Evolutionary conservation across 2,113 vertebrate species (phyloP).

Genomic region (Sterrhoptilus dennistouni): DNA sequence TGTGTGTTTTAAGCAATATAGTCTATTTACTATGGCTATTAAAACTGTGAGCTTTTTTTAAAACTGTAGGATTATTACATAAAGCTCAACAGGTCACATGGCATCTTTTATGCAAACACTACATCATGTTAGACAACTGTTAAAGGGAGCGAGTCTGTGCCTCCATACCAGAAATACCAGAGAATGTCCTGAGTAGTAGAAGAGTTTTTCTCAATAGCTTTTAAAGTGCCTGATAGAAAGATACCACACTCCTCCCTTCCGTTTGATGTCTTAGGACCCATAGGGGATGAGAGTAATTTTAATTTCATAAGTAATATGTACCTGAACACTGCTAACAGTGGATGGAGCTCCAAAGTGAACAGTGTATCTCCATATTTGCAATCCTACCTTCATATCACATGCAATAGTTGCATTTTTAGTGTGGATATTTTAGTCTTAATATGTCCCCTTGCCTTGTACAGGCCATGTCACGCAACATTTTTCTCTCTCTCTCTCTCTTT

Average conservation of each 20-base stretch:
- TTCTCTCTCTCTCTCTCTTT: fast-evolving
- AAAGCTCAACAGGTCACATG: not conserved
- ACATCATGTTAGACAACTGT: not conserved
- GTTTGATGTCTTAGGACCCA: not conserved
- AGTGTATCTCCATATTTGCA: not conserved
- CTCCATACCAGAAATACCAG: not conserved
- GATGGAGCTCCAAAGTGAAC: not conserved
- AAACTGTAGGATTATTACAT: not conserved
- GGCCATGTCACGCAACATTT: fast-evolving
- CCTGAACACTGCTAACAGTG: not conserved
- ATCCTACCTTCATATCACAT: not conserved
- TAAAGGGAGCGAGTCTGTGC: not conserved
- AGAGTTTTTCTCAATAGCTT: not conserved
- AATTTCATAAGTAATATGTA: not conserved
- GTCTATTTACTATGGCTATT: not conserved
- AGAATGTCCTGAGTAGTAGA: not conserved
- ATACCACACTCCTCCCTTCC: not conserved
- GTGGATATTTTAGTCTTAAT: not conserved
- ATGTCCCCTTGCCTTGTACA: not conserved
- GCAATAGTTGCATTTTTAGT: not conserved
- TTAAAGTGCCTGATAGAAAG: not conserved
- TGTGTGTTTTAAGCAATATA: not conserved
- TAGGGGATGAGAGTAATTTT: not conserved
- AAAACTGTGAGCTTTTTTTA: not conserved
- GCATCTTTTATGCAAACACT: not conserved